Evolutionary conservation across 2,113 vertebrate genomes (phyloP).

Genomic region (Papio anubis): DNA sequence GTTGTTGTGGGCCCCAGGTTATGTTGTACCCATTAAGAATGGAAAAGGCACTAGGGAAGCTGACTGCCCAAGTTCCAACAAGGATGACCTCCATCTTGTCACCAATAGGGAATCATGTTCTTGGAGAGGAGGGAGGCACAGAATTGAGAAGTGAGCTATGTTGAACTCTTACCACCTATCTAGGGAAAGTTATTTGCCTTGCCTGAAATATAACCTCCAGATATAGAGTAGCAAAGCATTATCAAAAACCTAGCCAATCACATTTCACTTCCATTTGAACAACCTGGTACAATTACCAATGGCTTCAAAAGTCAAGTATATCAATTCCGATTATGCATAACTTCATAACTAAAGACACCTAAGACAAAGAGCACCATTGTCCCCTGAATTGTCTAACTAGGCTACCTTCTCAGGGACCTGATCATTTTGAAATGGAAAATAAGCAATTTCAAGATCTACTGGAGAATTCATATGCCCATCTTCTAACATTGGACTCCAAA

Average conservation of each 20-base stretch:
- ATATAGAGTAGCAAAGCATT: background rate
- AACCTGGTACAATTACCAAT: background rate
- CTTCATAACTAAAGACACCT: background rate
- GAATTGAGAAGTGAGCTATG: background rate
- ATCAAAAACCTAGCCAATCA: background rate
- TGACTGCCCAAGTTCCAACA: background rate
- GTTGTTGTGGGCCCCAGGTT: background rate
- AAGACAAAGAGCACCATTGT: background rate
- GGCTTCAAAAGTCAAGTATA: background rate
- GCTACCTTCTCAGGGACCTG: background rate
- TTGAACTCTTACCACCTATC: background rate
- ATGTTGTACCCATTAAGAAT: background rate
- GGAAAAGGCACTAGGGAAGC: background rate
- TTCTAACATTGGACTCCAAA: background rate
- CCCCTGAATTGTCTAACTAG: background rate
- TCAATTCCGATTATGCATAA: background rate
- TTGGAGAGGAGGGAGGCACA: background rate
- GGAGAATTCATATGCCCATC: background rate
- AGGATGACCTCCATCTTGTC: background rate
- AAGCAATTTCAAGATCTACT: background rate
- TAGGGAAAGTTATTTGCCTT: background rate
- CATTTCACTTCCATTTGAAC: background rate
- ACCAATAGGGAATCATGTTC: background rate
- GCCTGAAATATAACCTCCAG: background rate
- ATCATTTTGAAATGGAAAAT: background rate